Percentiles rank a stretch among this genome's conserved stretches.
phyloP scores from a whole-genome alignment of 2,797 vertebrate genomes.

The Phoebastria nigripes region DNA sequence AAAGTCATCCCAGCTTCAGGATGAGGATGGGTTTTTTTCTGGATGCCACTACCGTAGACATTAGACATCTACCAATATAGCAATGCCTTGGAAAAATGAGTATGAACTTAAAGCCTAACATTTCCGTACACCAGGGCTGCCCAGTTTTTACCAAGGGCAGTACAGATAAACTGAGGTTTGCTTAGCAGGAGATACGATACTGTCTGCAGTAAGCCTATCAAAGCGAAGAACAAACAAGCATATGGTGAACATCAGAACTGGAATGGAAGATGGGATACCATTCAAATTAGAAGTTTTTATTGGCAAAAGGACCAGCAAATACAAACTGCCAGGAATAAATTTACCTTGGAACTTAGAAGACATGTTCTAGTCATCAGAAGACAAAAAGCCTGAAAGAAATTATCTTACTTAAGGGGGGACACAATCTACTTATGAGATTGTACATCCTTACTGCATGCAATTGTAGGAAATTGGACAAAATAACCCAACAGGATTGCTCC shows the following conservation, averaged over 20 bases:
- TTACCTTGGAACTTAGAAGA: not conserved
- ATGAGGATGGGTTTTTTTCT: not conserved
- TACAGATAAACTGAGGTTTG: not conserved
- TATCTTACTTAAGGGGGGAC: not conserved
- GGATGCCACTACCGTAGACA: not conserved
- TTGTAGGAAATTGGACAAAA: rapidly evolving
- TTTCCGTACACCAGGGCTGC: rapidly evolving
- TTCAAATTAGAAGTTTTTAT: not conserved
- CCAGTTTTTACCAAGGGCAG: rapidly evolving
- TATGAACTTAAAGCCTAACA: rapidly evolving
- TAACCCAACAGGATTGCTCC: not conserved
- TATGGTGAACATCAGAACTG: constrained; percentile 20
- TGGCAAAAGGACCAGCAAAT: constrained; percentile 2
- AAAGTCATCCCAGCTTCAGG: not conserved
- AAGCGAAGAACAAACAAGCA: not conserved
- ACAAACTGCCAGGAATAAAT: constrained; percentile 37
- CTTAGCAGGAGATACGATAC: not conserved
- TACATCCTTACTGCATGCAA: not conserved
- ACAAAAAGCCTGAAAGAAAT: constrained; percentile 5
- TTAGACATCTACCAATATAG: rapidly evolving
- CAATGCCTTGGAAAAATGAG: not conserved
- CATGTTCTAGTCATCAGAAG: not conserved
- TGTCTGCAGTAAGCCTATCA: not conserved
- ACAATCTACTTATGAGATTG: not conserved
- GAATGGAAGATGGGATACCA: not conserved